Evolutionary conservation across 2,797 vertebrate genomes (phyloP), one percentile per base, ranked within the genome.

Genomic region (Chiloscyllium punctatum): DNA sequence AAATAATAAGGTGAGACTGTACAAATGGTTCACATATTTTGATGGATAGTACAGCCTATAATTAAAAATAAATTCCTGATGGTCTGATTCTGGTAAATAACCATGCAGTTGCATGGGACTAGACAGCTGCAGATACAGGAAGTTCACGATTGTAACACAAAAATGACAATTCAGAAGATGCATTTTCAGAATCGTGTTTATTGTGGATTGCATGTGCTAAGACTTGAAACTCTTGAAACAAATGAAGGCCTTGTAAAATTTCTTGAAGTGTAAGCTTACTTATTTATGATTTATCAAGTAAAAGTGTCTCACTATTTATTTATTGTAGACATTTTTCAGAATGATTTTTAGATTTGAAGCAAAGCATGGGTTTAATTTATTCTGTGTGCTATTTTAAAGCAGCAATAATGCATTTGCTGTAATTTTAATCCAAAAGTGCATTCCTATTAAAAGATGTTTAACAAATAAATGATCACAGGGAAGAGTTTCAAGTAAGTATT

Each of bases 91-190:
- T 16, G 74, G 94, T 95, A 53, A 53, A 77, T 77, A 48, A 77
- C 27, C 71, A 5, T 71, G 33, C 37, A 74, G 27, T 53, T 53
- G 16, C 15, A 21, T 72, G 5, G 71, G 48, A 33, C 7, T 25
- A 95, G 94, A 16, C 94, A 77, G 71, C 94, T 53, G 71, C 69
- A n/a, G 69, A 77, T 74, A 72, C 71, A 77, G 71, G 94, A 77
- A 74, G 94, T 30, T 74, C 94, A 51, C 48, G 71, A 72, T 71
- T 94, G 68, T 30, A 94, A 42, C 66, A 94, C 62, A 69, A 69
- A 94, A 71, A 66, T 42, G 91, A 68, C 91, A 94, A 94, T 42
- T 94, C 37, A 94, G 91, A 94, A 94, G 66, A 71, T 69, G 91
- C 27, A 95, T 77, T 57, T 53, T 53, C 51, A 95, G 69, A 51